phyloP scores from a whole-genome alignment of 2,888 invertebrate genomes.

The Leptogaster cylindrica region DNA sequence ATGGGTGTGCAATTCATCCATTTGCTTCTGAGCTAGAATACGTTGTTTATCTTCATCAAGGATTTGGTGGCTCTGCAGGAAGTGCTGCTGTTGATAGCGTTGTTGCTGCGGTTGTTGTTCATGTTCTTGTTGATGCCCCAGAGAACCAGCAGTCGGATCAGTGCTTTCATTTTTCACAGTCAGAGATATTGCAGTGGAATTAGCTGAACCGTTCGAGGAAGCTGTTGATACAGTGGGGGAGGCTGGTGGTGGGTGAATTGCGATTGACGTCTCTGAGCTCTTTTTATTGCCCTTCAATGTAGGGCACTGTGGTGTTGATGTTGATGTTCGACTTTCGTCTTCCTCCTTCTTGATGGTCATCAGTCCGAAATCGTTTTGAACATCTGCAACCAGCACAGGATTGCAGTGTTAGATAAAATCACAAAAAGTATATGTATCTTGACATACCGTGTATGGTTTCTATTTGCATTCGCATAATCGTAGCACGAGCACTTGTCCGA shows the following conservation, averaged over 20 bases:
- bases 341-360: conserved; percentile 47
- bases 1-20: conserved; percentile 58
- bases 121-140: conserved; percentile 46
- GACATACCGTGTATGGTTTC: conserved; percentile 29
- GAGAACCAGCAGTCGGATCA: conserved; percentile 36
- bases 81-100: conserved; percentile 56
- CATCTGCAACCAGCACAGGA: conserved; percentile 54
- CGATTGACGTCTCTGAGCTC: conserved; percentile 4
- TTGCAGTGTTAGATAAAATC: conserved; percentile 51
- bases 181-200: conserved; percentile 58
- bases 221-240: conserved; percentile 43
- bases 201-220: conserved; percentile 51
- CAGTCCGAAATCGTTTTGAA: conserved; percentile 50
- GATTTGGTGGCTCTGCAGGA: conserved; percentile 52
- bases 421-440: conserved; percentile 40
- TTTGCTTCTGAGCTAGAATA: conserved; percentile 52
- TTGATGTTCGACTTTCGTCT: conserved; percentile 16
- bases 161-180: conserved; percentile 49
- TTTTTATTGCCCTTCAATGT: neutral
- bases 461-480: conserved; percentile 43
- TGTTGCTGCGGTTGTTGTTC: conserved; percentile 51
- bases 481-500: conserved; percentile 48
- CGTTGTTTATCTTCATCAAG: conserved; percentile 33
- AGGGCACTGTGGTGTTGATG: neutral
- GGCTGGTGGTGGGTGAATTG: conserved; percentile 9